Base-by-base conservation (phyloP, 2,888 invertebrate genomes). In the Tinea pellionella region DNA sequence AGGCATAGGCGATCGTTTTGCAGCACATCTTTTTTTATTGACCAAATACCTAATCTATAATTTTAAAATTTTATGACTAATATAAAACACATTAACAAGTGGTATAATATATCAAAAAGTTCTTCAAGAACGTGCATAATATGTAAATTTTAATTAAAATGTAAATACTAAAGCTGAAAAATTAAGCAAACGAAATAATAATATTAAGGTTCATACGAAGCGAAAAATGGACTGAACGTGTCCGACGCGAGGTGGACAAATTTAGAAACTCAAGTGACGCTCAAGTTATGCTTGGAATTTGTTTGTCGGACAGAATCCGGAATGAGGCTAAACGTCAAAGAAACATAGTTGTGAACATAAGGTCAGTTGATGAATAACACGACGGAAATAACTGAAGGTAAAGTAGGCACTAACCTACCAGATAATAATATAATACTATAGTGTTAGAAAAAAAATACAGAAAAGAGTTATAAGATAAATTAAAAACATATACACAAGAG, bases 261-360 rank as follows among this genome's bases (percentile, higher is more conserved):
- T 47, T 47, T 16, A 47, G 47, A 16, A 47, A 47, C 15, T 47
- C 15, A 47, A 47, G 15, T 47, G 47, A 8, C 47, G 47, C 15
- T 47, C 47, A 16, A 47, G 47, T 47, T 16, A 47, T 47, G 47
- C 47, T 16, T 47, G 15, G 47, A 47, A 47, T 47, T 16, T 16
- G 47, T 47, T 47, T 47, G 47, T n/a, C 47, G 47, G 47, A 47
- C 47, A 47, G 15, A 47, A 37, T 37, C 9, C 37, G 9, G 47
- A 47, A 47, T 47, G 47, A 16, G 47, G 47, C n/a, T 47, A 9
- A 16, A 47, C 47, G 47, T 16, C 47, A 47, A 47, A 47, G 47
- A 47, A 47, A 47, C 47, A 47, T 47, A 16, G 47, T 47, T 47
- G 15, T 16, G 15, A 47, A 47, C 47, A 47, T 47, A 47, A 47